Base-by-base conservation (phyloP, 2,113 vertebrate genomes). In the Rhinogobius similis region DNA sequence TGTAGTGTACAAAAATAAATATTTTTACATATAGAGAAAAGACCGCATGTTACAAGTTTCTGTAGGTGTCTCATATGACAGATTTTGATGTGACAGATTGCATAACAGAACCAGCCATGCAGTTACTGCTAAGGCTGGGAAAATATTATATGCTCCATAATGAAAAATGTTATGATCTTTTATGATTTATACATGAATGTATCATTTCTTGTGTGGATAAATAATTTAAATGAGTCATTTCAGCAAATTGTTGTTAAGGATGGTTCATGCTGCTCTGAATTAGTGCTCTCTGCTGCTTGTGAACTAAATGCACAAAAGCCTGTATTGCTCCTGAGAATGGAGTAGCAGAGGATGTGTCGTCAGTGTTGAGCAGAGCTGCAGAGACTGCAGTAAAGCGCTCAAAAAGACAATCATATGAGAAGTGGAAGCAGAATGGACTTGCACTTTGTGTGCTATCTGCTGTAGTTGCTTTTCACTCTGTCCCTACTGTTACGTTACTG, bases 311-410 rank as follows among this genome's bases (percentile, higher is more conserved):
- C 23, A 26, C 23, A 26, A 67, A 83, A 80, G 86, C 85, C 88
- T 23, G 83, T 91, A 26, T 73, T 78, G 73, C 13, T 63, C 72
- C 78, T 89, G 86, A 88, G 74, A 75, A 77, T 29, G 20, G 39
- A 50, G 53, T 73, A 39, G 67, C 38, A 56, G 56, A 76, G 50
- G 70, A 36, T 8, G 9, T 36, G 5, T 36, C 9, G 32, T 27
- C 12, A 82, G 21, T 55, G 52, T 21, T 58, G 24, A 32, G 4
- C 26, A 29, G 65, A 48, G 64, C 67, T 65, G 44, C 23, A 38
- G 67, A 48, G 63, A 32, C 71, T 59, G 68, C 58, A 70, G 68
- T 66, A 58, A 76, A 67, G 16, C 70, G 44, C 24, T 73, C 75
- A 65, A 64, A 68, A 70, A 70, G 65, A 21, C 75, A 27, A 55